Conservation (phyloP, 2,113 vertebrate genomes). For the Oryzias woworae region DNA sequence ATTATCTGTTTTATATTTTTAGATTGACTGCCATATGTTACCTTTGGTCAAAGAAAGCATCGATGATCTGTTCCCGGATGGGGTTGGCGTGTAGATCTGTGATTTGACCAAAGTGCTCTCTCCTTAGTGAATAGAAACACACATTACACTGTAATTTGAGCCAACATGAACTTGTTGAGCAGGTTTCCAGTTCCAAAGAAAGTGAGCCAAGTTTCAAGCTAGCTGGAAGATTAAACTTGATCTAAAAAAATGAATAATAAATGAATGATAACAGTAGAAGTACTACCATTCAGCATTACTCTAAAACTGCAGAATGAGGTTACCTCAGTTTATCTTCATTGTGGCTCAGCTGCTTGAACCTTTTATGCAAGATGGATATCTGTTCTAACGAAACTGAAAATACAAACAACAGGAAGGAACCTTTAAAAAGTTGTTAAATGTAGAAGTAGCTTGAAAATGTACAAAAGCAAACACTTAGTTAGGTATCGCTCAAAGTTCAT, state of each 20-base stretch:
- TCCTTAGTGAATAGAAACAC: conserved; percentile 70
- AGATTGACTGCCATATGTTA: conserved; percentile 74
- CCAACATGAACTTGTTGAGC: conserved; percentile 26
- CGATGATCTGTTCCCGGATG: conserved; percentile 86
- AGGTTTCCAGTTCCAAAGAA: conserved; percentile 20
- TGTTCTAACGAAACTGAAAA: conserved; percentile 86
- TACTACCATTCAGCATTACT: background rate
- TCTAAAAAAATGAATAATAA: background rate
- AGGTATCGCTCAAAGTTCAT: background rate
- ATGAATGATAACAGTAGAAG: background rate
- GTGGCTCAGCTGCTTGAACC: conserved; percentile 89
- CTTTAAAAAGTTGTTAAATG: background rate
- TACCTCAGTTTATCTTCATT: conserved; percentile 80
- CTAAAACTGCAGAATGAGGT: background rate
- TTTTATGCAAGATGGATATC: conserved; percentile 86
- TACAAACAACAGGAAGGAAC: background rate
- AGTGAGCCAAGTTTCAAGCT: too few relatives aligned
- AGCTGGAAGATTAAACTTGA: background rate
- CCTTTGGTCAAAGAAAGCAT: conserved; percentile 94
- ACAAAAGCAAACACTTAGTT: background rate
- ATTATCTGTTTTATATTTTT: background rate
- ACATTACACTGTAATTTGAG: background rate
- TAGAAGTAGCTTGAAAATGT: background rate
- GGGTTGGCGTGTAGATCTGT: conserved; percentile 90
- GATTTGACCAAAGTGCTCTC: conserved; percentile 85